Conservation (phyloP, 2,797 vertebrate species). For the Syngnathus rostellatus region DNA sequence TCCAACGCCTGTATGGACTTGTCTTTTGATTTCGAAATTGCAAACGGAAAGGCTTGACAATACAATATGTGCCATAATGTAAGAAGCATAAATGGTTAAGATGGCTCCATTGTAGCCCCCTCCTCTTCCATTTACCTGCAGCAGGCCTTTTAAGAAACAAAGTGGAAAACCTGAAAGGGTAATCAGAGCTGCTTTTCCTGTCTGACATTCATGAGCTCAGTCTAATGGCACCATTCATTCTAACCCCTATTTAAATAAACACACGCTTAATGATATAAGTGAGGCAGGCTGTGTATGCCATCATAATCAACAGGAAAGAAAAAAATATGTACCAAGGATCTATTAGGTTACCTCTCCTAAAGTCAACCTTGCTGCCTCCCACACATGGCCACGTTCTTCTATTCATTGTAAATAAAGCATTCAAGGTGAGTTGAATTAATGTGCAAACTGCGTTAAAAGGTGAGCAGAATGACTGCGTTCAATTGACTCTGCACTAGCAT, state of each 20-base stretch:
- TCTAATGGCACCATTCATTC: slow-evolving; percentile 66
- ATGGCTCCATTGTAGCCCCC: not conserved
- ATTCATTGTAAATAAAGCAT: slow-evolving; percentile 27
- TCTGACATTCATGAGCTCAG: slow-evolving; percentile 57
- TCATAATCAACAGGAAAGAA: slow-evolving; percentile 18
- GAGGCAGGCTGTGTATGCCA: slow-evolving; percentile 21
- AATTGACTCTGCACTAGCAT: slow-evolving; percentile 39
- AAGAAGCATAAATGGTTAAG: not conserved
- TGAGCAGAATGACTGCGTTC: slow-evolving; percentile 44
- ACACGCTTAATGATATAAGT: slow-evolving; percentile 57
- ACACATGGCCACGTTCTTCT: slow-evolving; percentile 15
- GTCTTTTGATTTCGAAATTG: not conserved
- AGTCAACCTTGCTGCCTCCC: slow-evolving; percentile 24
- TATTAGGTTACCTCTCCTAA: slow-evolving; percentile 28
- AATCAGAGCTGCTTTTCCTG: slow-evolving; percentile 51
- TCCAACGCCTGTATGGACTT: not conserved
- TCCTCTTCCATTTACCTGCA: slow-evolving; percentile 8
- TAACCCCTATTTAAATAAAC: slow-evolving; percentile 66
- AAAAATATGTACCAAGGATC: slow-evolving; percentile 37
- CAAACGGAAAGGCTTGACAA: not conserved
- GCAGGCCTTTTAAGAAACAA: slow-evolving; percentile 41
- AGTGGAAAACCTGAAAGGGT: slow-evolving; percentile 54
- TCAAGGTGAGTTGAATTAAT: slow-evolving; percentile 69
- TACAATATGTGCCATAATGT: not conserved
- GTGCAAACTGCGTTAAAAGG: slow-evolving; percentile 54